Base-by-base conservation (phyloP, 2,113 vertebrate species). In the Equus przewalskii region DNA sequence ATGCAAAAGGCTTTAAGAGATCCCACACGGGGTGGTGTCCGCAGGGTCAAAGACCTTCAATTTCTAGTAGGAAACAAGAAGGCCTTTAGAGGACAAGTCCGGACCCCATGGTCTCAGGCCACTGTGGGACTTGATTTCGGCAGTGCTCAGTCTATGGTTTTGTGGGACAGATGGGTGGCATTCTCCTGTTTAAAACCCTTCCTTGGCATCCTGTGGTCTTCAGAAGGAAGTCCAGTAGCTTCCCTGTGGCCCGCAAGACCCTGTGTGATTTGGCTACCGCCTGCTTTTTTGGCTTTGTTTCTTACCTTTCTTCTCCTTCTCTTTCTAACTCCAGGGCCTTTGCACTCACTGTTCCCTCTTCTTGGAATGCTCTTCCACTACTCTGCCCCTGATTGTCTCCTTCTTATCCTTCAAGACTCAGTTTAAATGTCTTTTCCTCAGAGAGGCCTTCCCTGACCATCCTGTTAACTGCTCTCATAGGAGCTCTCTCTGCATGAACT, bases 241-340 rank as follows among this genome's bases (percentile, higher is more conserved):
- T 94, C 18, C 26, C 54, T 22, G 2, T 41, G 41, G 21, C 28
- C 33, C n/a, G 4, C 1, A 30, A 83, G 87, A 44, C 24, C 36
- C 58, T 84, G 64, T 7, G 2, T 80, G 86, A 64, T 28, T n/a
- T 49, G 86, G 21, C 44, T 87, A 28, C 46, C 30, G 3, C 33
- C 46, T 83, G 51, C 22, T 72, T 33, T 72, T 60, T 41, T 5
- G 18, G 4, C 62, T 81, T 64, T 30, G 3, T 69, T 73, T 84
- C 33, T 49, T 80, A 33, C 33, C 19, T 3, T 89, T 70, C n/a
- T 96, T 28, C 8, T 60, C 33, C 4, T 44, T 24, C 82, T 76
- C 18, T 62, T 64, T 76, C 51, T 28, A 22, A 51, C 33, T 16
- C 33, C 67, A 46, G 84, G 67, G 21, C 62, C 93, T 92, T 96